Evolutionary conservation across 2,888 invertebrate genomes (phyloP), one percentile per base, ranked within the genome.

Genomic region (Cactoblastis cactorum): DNA sequence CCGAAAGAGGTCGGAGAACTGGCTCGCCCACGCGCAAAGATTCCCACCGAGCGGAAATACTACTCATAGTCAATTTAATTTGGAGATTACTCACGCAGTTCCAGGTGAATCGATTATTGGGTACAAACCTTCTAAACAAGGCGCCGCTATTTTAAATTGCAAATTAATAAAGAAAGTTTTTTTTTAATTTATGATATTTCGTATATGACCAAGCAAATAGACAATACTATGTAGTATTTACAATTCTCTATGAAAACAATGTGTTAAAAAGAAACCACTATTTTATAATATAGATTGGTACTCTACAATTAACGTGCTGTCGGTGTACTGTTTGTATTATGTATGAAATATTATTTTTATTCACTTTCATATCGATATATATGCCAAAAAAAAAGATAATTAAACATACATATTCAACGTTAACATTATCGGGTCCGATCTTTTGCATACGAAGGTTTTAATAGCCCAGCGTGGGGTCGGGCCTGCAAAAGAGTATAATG

Each of bases 1-100:
- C 51, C 63, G 64, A 74, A 77, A 69, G 75, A 71, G 84, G 83
- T 83, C 83, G 79, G 67, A 67, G 76, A 78, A 77, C 79, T 74
- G 64, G 59, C 69, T 69, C 75, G 74, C 74, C 78, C 69, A 74
- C 76, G 49, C 58, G n/a, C 57, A 60, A 66, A 58, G 61, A 65
- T 74, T 74, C 70, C 63, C 71, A 74, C 57, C 63, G 67, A 69
- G 72, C 80, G 79, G 80, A 81, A 80, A 83, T 78, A 81, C 71
- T 71, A 63, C 64, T 71, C 69, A 71, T 68, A 74, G 70, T 59
- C 67, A 69, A 75, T 73, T 70, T 71, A 72, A 67, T 69, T 59
- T 65, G 61, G 33, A 64, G 69, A 71, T 79, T 80, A 78, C 74
- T 76, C 77, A 74, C 68, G n/a, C n/a, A 56, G 58, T 56, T 51